phyloP scores from a whole-genome alignment of 2,888 invertebrate species.

The Meghimatium bilineatum region DNA sequence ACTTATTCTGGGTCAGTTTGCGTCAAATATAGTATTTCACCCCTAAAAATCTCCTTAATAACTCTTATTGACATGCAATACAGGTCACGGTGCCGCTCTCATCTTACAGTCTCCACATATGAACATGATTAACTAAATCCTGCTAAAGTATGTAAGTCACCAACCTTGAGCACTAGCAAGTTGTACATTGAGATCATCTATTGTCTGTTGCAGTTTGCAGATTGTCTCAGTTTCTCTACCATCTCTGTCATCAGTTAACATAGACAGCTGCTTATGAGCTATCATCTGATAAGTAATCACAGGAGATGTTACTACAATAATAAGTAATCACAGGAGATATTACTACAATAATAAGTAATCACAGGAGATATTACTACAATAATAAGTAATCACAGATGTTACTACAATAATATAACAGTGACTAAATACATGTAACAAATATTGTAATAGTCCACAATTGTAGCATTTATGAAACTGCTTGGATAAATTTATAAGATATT shows the following conservation, averaged over 20 bases:
- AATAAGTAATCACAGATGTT: neutral
- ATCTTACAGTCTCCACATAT: no score
- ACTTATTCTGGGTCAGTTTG: no score
- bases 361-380: neutral
- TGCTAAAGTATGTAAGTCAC: no score
- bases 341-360: neutral
- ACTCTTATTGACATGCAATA: no score
- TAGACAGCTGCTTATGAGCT: constrained; percentile 23
- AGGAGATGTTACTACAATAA: neutral
- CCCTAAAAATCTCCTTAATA: no score
- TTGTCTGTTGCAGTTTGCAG: constrained; percentile 31
- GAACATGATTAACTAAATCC: no score
- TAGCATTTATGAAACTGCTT: neutral
- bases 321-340: neutral
- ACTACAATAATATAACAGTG: neutral
- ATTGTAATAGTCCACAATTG: neutral
- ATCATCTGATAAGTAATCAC: constrained; percentile 36
- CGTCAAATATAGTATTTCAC: no score
- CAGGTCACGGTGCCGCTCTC: no score
- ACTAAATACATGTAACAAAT: neutral
- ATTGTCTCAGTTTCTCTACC: neutral
- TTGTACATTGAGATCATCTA: constrained; percentile 39
- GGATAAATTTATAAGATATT: no score
- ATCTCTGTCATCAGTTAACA: constrained; percentile 33
- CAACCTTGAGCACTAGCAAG: constrained; percentile 37